A percentile compares a stretch with the other conserved stretches of the same genome.
Conservation (phyloP, 2,113 vertebrate species). For the Heterocephalus glaber region DNA sequence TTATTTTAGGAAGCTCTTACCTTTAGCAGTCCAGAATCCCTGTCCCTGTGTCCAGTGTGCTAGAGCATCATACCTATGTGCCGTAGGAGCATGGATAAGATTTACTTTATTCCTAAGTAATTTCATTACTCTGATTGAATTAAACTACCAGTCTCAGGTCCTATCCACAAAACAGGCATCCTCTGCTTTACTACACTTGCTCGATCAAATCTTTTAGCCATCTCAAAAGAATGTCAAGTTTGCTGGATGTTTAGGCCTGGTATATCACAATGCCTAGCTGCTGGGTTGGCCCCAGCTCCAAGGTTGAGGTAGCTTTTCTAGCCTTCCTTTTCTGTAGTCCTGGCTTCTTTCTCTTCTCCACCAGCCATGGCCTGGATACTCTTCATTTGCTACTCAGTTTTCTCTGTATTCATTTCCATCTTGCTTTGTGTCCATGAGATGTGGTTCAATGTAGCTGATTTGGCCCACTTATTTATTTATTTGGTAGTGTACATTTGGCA, state of each 20-base stretch:
- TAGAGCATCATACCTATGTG: background rate
- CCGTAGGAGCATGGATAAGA: no score
- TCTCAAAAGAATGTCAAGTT: background rate
- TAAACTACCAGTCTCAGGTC: background rate
- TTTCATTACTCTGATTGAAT: background rate
- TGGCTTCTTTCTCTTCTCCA: background rate
- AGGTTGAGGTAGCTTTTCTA: background rate
- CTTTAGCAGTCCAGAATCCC: background rate
- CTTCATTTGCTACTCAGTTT: background rate
- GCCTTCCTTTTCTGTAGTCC: background rate
- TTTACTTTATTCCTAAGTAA: background rate
- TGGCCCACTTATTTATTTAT: background rate
- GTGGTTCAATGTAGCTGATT: background rate
- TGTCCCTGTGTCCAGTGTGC: fast-evolving
- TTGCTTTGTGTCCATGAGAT: background rate
- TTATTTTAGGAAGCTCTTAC: background rate
- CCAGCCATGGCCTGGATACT: background rate
- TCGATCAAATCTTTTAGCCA: background rate
- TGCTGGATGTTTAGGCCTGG: background rate
- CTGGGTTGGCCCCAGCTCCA: background rate
- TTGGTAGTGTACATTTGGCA: background rate
- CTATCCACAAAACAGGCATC: no score
- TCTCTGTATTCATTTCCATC: background rate
- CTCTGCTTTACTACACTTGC: background rate
- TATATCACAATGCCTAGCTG: background rate